phyloP scores from a whole-genome alignment of 2,888 invertebrate genomes.

The Linnaemya vulpina region DNA sequence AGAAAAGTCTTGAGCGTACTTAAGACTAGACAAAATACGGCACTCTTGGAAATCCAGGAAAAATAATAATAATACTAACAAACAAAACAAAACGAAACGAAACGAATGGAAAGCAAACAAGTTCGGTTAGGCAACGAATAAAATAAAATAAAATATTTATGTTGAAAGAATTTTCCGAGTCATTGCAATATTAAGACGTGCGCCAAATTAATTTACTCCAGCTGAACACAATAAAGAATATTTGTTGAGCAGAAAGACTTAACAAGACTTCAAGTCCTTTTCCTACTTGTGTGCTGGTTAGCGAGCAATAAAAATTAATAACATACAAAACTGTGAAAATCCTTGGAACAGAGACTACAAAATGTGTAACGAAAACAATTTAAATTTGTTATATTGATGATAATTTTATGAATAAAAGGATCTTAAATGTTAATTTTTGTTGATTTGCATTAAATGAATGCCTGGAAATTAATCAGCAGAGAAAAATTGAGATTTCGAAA shows the following conservation, averaged over 20 bases:
- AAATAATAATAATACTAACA: slow-evolving; percentile 13
- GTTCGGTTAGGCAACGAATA: neutral
- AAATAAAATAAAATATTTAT: slow-evolving; percentile 38
- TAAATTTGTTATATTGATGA: slow-evolving; percentile 13
- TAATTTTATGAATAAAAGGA: neutral
- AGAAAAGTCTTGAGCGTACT: slow-evolving; percentile 57
- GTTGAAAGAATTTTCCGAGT: slow-evolving; percentile 76
- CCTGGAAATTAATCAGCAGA: slow-evolving; percentile 5
- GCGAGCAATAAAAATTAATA: slow-evolving; percentile 8
- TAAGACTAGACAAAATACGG: slow-evolving; percentile 64
- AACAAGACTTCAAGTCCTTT: neutral
- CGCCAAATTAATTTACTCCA: slow-evolving; percentile 80
- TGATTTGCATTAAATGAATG: slow-evolving; percentile 1
- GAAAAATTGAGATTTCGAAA: neutral
- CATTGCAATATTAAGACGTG: slow-evolving; percentile 77
- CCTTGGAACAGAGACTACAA: slow-evolving; percentile 47
- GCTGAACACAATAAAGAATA: slow-evolving; percentile 51
- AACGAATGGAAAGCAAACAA: slow-evolving; percentile 32
- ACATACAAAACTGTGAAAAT: neutral
- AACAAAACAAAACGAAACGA: slow-evolving; percentile 37
- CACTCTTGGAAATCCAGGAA: slow-evolving; percentile 12
- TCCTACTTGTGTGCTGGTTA: neutral
- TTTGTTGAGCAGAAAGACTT: slow-evolving; percentile 20
- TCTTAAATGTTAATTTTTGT: neutral
- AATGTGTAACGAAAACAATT: slow-evolving; percentile 78